Percentiles rank a stretch among this genome's conserved stretches.
phyloP scores from a whole-genome alignment of 2,797 vertebrate genomes.

The Leptodon cayanensis region DNA sequence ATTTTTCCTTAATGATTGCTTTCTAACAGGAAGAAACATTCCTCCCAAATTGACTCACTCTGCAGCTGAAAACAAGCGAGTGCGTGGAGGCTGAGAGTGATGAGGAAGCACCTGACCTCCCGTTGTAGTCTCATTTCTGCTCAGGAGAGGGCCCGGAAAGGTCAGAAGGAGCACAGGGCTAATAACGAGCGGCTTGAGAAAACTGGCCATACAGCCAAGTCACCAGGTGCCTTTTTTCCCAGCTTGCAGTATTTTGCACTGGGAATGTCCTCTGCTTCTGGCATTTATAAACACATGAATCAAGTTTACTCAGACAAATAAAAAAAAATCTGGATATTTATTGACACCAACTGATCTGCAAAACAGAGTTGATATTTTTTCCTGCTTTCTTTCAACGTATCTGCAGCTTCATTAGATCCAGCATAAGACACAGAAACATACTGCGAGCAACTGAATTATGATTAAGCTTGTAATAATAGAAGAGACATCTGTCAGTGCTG shows the following conservation, averaged over 20 bases:
- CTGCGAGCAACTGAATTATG: neutral
- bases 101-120: neutral
- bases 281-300: neutral
- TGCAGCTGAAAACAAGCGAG: neutral
- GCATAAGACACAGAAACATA: neutral
- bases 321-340: neutral
- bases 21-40: neutral
- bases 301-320: neutral
- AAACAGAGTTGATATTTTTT: neutral
- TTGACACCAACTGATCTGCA: neutral
- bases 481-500: neutral
- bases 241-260: neutral
- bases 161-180: neutral
- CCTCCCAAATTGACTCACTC: neutral
- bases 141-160: neutral
- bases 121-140: neutral
- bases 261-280: neutral
- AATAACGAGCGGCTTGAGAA: neutral
- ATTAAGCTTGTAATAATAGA: neutral
- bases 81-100: neutral
- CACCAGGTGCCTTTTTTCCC: neutral
- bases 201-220: fast-evolving
- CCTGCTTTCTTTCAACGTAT: neutral
- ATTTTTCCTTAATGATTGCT: slow-evolving; percentile 5
- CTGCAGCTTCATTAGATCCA: neutral